Evolutionary conservation across 2,888 invertebrate genomes (phyloP), one percentile per base, ranked within the genome.

Genomic region (Panzeria rudis): DNA sequence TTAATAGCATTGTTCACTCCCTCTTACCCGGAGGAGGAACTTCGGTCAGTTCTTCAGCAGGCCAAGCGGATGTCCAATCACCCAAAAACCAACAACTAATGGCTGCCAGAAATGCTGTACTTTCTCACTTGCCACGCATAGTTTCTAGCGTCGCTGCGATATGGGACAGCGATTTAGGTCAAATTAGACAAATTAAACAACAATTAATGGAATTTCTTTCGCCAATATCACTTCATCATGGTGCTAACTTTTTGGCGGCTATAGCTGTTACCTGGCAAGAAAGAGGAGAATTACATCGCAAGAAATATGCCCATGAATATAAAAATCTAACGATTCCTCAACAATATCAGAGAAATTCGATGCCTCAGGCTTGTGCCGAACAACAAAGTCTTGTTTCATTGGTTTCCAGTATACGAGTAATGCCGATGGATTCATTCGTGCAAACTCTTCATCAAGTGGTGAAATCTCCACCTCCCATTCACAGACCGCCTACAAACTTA

Each of bases 241-340:
- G 97, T 13, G 94, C 95, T 17, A 96, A 96, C 90, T 96, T 98
- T 89, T 93, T 98, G 79, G 96, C 96, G 8, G 96, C 97, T 3
- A 94, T 97, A 83, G 96, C 97, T 1, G 95, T 97, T 7, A 97
- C 97, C 38, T 98, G 97, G 97, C 95, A 96, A 91, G 96, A 97
- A 88, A 93, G 95, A 75, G 93, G 94, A 75, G 94, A 94, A 86
- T 90, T 93, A 8, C 84, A 87, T 78, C 88, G 93, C 93, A 88
- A 89, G 89, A 79, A 93, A 88, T 88, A 92, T 92, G 56, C 94
- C 93, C 91, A 93, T 92, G 89, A 87, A 25, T 87, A 87, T 11
- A 82, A 86, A 25, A 84, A 88, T 41, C 77, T 89, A 1, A 88
- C 89, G 35, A 89, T 91, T 13, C 73, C 88, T 1, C 92, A 92